Base-by-base conservation (phyloP, 2,888 invertebrate genomes). In the Acrobasis suavella region DNA sequence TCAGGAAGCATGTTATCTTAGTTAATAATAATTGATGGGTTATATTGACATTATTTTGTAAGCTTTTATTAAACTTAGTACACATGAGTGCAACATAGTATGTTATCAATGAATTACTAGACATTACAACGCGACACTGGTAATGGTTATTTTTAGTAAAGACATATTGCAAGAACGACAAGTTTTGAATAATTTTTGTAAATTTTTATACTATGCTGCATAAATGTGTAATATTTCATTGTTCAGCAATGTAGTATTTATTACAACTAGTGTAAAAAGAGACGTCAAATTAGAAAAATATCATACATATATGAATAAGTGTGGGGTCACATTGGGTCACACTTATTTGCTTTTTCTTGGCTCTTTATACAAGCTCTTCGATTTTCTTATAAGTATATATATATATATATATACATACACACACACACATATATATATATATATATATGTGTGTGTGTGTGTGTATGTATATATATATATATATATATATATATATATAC, bases 1-100 rank as follows among this genome's bases (percentile, higher is more conserved):
- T 90, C 86, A 91, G 91, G 91, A 92, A 92, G 91, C 91, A 88
- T 89, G 85, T 86, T 84, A 75, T 84, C 86, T 89, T 89, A 89
- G 81, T 77, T 87, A 87, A 75, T 90, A 90, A 89, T 89, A 90
- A 90, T 89, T 90, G 87, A 88, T 89, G 81, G 71, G 72, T 79
- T 76, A 80, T 77, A 88, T 89, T 89, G 86, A 88, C 87, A 77
- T 78, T 74, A 54, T 65, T 67, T 74, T 68, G 70, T 72, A 73
- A 76, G 72, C 74, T 62, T 64, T 63, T 50, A 58, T 60, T 50
- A 63, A 62, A 61, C 56, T 64, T 62, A 60, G 58, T 63, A 63
- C 51, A 62, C 39, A 61, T 38, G 56, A 32, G 42, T 58, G 58
- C 62, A 62, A 62, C 62, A 62, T 38, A 62, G 55, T 62, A 50